phyloP scores from a whole-genome alignment of 2,797 vertebrate genomes.

The Rhinogobio ventralis region DNA sequence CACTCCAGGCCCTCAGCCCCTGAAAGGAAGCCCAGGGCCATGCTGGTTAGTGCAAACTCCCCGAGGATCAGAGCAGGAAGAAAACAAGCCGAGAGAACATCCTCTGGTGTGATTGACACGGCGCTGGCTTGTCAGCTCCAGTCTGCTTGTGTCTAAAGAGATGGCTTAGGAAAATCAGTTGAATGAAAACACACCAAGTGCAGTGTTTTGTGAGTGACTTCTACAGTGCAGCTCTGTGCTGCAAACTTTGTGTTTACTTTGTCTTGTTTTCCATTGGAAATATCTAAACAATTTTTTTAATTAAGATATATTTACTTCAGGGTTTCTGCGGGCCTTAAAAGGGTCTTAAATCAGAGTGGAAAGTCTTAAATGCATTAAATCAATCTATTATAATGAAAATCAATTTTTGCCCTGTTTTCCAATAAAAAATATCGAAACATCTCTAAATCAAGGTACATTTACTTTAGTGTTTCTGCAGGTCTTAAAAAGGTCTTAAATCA shows the following conservation, averaged over 20 bases:
- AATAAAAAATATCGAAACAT: background rate
- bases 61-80: constrained; percentile 55
- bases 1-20: constrained; percentile 46
- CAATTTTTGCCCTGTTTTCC: too few relatives aligned
- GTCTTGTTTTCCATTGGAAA: background rate
- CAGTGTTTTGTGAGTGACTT: background rate
- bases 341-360: background rate
- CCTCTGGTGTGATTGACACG: constrained; percentile 54
- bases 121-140: constrained; percentile 19
- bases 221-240: background rate
- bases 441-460: background rate
- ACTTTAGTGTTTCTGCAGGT: too few relatives aligned
- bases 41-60: constrained; percentile 59
- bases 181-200: constrained; percentile 14
- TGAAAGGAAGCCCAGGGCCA: constrained; percentile 58
- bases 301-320: background rate
- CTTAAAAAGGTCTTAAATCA: background rate
- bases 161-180: constrained; percentile 33
- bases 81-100: constrained; percentile 55
- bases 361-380: background rate
- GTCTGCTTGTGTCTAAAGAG: constrained; percentile 28
- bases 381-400: background rate
- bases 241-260: background rate
- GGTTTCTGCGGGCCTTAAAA: too few relatives aligned
- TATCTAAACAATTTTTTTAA: background rate